Evolutionary conservation across 2,888 invertebrate species (phyloP).

Genomic region (Pediacus dermestoides): DNA sequence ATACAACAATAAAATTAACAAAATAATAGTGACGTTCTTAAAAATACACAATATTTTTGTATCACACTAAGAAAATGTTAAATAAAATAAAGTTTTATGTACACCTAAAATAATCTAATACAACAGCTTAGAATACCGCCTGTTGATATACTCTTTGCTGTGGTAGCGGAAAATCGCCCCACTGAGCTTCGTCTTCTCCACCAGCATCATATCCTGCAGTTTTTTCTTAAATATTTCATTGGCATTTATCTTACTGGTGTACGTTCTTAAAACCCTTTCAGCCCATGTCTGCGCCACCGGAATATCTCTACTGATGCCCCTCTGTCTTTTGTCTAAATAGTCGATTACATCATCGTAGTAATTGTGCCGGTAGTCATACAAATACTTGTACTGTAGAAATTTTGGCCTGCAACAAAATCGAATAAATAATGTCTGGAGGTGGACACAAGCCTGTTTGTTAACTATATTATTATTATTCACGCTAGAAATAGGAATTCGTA

Average conservation of each 20-base stretch:
- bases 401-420: conserved; percentile 59
- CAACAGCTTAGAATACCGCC: conserved; percentile 60
- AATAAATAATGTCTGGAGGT: conserved; percentile 4
- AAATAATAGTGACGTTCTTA: no score
- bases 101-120: no score
- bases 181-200: conserved; percentile 62
- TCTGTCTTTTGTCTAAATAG: conserved; percentile 73
- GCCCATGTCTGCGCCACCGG: conserved; percentile 84
- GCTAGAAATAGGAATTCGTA: no score
- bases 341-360: conserved; percentile 84
- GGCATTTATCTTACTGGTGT: conserved; percentile 49
- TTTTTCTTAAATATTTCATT: conserved; percentile 34
- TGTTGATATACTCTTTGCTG: conserved; percentile 70
- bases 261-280: conserved; percentile 74
- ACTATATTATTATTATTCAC: conserved; percentile 1
- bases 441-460: conserved; percentile 4
- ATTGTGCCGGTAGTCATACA: conserved; percentile 80
- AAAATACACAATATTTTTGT: no score
- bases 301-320: conserved; percentile 62
- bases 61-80: no score
- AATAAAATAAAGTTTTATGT: no score
- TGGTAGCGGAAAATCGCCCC: conserved; percentile 71
- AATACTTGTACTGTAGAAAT: conserved; percentile 76
- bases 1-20: no score
- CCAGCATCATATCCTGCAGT: conserved; percentile 48